A percentile compares a stretch with the other conserved stretches of the same genome.
Conservation (phyloP, 2,113 vertebrate genomes). For the Phaethon lepturus region DNA sequence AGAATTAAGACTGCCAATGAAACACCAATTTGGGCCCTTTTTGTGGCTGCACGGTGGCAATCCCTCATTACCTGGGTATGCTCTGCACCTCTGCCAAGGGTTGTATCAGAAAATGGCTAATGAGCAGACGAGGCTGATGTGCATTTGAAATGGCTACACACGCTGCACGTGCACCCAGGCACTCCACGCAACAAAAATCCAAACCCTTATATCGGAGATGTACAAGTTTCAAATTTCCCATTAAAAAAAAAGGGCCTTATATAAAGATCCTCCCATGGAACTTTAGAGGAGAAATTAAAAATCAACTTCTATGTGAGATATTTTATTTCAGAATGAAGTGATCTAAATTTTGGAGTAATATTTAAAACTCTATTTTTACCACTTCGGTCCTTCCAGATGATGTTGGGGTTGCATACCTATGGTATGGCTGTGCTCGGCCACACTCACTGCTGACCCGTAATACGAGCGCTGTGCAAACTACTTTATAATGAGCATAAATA, state of each 20-base stretch:
- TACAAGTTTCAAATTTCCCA: neutral
- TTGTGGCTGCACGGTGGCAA: neutral
- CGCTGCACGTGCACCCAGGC: neutral
- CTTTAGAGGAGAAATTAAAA: neutral
- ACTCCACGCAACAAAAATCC: neutral
- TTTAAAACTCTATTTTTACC: neutral
- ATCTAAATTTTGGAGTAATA: neutral
- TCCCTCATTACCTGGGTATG: neutral
- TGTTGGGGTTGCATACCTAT: neutral
- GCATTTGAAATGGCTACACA: neutral
- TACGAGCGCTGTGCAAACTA: neutral
- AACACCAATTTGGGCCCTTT: neutral
- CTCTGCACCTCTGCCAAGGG: neutral
- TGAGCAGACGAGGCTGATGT: neutral
- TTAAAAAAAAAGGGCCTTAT: too few relatives aligned
- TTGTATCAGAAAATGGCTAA: neutral
- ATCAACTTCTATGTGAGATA: neutral
- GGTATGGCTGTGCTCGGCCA: accelerated
- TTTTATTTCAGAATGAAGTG: neutral
- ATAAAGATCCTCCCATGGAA: neutral
- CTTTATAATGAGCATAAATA: neutral
- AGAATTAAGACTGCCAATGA: neutral
- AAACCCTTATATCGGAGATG: neutral
- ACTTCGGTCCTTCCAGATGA: neutral
- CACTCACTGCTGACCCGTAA: neutral